Conservation (phyloP, 2,113 vertebrate genomes). For the Halichoerus grypus region DNA sequence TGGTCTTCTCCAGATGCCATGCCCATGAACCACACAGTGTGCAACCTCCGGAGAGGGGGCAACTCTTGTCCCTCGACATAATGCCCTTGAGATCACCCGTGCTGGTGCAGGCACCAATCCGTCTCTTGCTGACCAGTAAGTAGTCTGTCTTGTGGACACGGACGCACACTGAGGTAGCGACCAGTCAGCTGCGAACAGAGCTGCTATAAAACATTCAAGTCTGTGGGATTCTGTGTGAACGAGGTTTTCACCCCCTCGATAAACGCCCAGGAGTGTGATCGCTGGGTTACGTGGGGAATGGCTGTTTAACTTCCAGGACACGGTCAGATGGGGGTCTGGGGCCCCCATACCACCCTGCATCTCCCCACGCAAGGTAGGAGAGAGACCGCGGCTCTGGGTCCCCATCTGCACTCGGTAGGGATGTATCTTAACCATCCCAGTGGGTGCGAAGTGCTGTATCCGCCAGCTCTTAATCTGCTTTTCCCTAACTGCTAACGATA, state of each 20-base stretch:
- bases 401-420: fast-evolving
- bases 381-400: fast-evolving
- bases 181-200: background rate
- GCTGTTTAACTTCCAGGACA: background rate
- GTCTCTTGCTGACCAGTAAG: background rate
- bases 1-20: background rate
- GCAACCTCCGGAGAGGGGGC: too few relatives aligned
- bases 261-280: background rate
- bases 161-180: background rate
- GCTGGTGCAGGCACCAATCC: background rate
- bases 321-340: too few relatives aligned
- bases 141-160: fast-evolving
- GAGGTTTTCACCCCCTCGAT: background rate
- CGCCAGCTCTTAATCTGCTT: background rate
- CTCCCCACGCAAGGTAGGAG: background rate
- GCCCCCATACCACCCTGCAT: fast-evolving
- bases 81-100: background rate
- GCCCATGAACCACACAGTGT: fast-evolving
- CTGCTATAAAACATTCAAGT: background rate
- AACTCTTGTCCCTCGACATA: background rate
- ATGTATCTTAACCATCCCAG: background rate
- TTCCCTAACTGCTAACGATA: background rate
- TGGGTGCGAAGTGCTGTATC: too few relatives aligned
- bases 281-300: background rate
- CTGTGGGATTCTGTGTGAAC: background rate